Base-by-base conservation (phyloP, 2,113 vertebrate genomes). In the human (Homo sapiens) region DNA sequence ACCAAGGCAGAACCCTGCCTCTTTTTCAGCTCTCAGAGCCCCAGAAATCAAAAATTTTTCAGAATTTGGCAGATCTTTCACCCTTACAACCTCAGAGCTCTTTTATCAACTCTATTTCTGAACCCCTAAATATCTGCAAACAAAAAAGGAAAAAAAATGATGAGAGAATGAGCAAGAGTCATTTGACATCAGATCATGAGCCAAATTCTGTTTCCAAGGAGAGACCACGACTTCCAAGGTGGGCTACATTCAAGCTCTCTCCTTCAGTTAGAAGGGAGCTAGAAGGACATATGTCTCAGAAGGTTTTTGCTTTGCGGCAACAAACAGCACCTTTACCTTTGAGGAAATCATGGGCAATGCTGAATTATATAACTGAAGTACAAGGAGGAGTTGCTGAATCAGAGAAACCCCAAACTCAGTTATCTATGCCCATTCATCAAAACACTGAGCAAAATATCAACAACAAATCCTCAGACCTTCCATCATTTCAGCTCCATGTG, bases 211-310 rank as follows among this genome's bases (percentile, higher is more conserved):
- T 79, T 91, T 93, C 23, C 27, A 68, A 70, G 61, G 35, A 89
- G 45, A 96, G n/a, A 75, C 48, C 83, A 70, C 35, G 0, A 61
- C 48, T 79, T 35, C 48, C 75, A 11, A 61, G 11, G 8, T 85
- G 79, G 64, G 22, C 72, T 88, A 59, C 68, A 68, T 20, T 93
- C 79, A 38, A 1, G 20, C 73, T 97, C 38, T 97, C 97, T 92
- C 80, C 92, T 92, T 87, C 80, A n/a, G 38, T 76, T 40, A 91
- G 83, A 55, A 59, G 89, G 80, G 83, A 97, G 50, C 96, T 98
- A 64, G 96, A 98, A 64, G 64, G 76, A 64, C 97, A 98, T 66
- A 91, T 97, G 75, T 94, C 97, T 93, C 89, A 82, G 96, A 96
- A 98, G 55, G 94, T 93, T 91, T 91, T 22, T 94, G 87, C 93